These are phyloP conservation scores for Drosophila melanica DNA, from an alignment of 1,140 invertebrate species.

Conservation along the genomic window DNA sequence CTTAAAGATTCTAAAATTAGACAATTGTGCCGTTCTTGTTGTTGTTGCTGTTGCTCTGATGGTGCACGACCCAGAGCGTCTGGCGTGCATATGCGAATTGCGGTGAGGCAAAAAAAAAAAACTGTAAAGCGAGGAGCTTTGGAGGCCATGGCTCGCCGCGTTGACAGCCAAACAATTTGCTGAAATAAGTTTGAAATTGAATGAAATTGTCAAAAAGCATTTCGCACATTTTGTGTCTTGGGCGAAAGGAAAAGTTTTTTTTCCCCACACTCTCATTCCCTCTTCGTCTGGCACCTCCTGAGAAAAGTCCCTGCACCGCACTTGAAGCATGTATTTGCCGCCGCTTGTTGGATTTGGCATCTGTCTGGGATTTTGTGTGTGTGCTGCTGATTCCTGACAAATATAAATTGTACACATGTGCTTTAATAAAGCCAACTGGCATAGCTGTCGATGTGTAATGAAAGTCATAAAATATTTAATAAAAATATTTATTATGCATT, in stretches of 20 bases:
- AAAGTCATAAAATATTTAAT: constrained; percentile 81
- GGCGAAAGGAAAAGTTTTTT: constrained; percentile 40
- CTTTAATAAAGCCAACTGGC: constrained; percentile 63
- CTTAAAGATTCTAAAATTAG: constrained; percentile 83
- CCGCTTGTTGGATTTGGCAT: constrained; percentile 30
- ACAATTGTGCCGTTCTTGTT: constrained; percentile 63
- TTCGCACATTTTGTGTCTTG: constrained; percentile 70
- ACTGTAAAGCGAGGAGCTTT: constrained; percentile 31
- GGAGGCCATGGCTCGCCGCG: constrained; percentile 49
- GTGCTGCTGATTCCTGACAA: background rate
- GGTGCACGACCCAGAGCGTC: constrained; percentile 49
- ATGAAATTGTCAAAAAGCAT: constrained; percentile 82
- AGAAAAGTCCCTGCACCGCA: background rate
- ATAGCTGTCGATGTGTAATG: constrained; percentile 70
- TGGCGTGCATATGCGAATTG: constrained; percentile 76
- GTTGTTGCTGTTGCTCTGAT: constrained; percentile 28
- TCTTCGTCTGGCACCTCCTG: background rate
- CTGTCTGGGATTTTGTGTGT: constrained; percentile 40
- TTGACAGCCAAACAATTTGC: constrained; percentile 81
- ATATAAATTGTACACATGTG: constrained; percentile 58
- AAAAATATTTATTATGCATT: constrained; percentile 77
- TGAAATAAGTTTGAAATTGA: constrained; percentile 82
- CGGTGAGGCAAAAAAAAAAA: constrained; percentile 60
- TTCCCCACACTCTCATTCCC: background rate
- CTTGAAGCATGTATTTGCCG: constrained; percentile 23